phyloP scores from a whole-genome alignment of 2,888 invertebrate genomes.

The Trimorus sp. region DNA sequence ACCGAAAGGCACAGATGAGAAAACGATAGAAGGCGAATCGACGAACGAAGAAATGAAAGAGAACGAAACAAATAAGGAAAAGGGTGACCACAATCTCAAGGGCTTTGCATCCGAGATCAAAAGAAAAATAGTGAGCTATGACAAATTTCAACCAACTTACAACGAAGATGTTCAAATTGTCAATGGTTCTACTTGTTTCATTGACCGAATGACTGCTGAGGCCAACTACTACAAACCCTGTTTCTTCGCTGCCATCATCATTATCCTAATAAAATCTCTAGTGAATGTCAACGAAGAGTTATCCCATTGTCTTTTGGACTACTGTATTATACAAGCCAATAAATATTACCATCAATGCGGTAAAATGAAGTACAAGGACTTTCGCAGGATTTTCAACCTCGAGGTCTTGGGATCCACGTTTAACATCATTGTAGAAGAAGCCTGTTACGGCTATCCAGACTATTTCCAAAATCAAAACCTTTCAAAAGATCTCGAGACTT shows the following conservation, averaged over 20 bases:
- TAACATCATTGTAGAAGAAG: slow-evolving; percentile 74
- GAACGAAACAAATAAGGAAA: too few relatives aligned
- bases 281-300: slow-evolving; percentile 69
- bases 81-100: background rate
- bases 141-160: slow-evolving; percentile 71
- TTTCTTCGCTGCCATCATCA: slow-evolving; percentile 74
- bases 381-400: slow-evolving; percentile 73
- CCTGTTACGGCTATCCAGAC: slow-evolving; percentile 73
- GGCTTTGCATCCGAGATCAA: background rate
- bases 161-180: slow-evolving; percentile 71
- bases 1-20: too few relatives aligned
- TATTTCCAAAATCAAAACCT: slow-evolving; percentile 70
- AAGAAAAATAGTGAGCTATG: background rate
- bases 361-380: slow-evolving; percentile 72
- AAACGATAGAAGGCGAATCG: too few relatives aligned
- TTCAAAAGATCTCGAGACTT: slow-evolving; percentile 60
- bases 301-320: slow-evolving; percentile 70
- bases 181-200: slow-evolving; percentile 65
- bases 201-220: slow-evolving; percentile 68
- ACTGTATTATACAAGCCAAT: slow-evolving; percentile 71
- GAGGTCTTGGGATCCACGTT: slow-evolving; percentile 72
- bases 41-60: background rate
- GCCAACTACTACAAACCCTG: slow-evolving; percentile 74
- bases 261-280: slow-evolving; percentile 75
- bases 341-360: slow-evolving; percentile 72